phyloP scores from a whole-genome alignment of 2,113 vertebrate species.

The Pelvicachromis taeniatus region DNA sequence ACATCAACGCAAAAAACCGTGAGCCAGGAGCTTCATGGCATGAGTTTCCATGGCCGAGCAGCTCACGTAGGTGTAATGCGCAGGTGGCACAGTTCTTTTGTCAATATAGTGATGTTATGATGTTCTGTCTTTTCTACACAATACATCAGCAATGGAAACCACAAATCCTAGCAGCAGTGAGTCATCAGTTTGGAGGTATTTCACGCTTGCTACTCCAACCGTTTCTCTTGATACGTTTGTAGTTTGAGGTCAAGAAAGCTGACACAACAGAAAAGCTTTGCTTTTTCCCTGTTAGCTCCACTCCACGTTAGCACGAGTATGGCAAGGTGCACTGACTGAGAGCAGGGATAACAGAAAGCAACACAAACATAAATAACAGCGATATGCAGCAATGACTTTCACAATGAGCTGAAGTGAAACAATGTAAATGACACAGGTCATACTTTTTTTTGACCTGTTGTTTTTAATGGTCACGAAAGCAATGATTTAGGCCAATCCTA shows the following conservation, averaged over 20 bases:
- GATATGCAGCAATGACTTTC: background rate
- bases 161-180: background rate
- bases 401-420: background rate
- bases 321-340: background rate
- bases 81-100: background rate
- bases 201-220: background rate
- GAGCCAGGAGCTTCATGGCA: background rate
- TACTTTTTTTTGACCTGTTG: accelerated
- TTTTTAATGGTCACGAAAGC: background rate
- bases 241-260: background rate
- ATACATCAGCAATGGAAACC: background rate
- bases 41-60: background rate
- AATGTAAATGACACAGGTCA: background rate
- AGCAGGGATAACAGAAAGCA: background rate
- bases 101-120: background rate
- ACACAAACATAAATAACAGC: background rate
- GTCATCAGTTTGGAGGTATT: background rate
- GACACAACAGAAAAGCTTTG: background rate
- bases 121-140: background rate
- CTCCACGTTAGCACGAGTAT: background rate
- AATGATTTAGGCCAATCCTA: background rate
- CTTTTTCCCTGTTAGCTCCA: background rate
- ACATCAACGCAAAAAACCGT: background rate
- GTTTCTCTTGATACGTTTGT: background rate
- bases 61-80: background rate